Evolutionary conservation across 2,888 invertebrate genomes (phyloP), one percentile per base, ranked within the genome.

Genomic region (Microplitis deprimator): DNA sequence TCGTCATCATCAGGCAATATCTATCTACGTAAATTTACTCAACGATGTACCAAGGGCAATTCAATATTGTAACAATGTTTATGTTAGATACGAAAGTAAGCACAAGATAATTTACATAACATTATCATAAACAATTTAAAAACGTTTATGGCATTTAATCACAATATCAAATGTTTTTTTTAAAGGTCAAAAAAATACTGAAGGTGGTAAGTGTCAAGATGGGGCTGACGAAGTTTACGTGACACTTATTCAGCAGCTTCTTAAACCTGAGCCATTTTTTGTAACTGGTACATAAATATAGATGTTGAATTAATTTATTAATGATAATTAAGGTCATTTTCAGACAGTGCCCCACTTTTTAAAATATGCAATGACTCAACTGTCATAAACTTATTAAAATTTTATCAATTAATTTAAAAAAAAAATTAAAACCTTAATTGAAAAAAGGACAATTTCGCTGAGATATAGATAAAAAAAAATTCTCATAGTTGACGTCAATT

Each of bases 1-100:
- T 0, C 92, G 95, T 80, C 98, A 99, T 88, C 96, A 98, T 85
- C 96, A 98, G 88, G 98, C 97, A 0, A 91, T 99, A 68, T 94
- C 96, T 0, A 96, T 99, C 86, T 98, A 98, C 89, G 94, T 98
- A 20, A 95, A 96, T 85, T 93, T 97, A 50, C 91, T 99, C 77
- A 90, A 96, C 62, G 95, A 99, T 89, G 93, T 95, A 0, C 91
- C 93, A 5, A 93, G 94, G 86, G 99, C 99, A 0, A 94, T 96
- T 79, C 92, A 93, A 76, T 99, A 97, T 90, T 97, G 97, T 87
- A 93, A 94, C 83, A 93, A 92, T 80, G 93, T 95, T 68, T 94
- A 93, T 85, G 89, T 91, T 1, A 90, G 87, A 61, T 86, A 91
- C 82, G 82, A 86, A 80, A 85, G 89, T 89, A 82, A 82, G 85